Evolutionary conservation across 2,888 invertebrate species (phyloP).

Genomic region (Rapana venosa): DNA sequence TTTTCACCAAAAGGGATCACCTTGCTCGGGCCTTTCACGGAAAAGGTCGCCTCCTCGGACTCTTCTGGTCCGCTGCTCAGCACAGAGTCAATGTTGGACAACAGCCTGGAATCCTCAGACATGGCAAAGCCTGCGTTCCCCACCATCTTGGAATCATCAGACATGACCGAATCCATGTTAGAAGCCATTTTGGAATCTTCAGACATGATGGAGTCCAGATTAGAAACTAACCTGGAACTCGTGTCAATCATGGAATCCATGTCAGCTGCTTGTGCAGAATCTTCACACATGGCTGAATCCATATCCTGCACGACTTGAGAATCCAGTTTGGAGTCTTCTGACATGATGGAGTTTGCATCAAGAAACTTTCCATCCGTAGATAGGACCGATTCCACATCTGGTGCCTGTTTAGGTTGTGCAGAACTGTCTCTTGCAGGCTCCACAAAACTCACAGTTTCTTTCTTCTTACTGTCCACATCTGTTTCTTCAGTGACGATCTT

Average conservation of each 20-base stretch:
- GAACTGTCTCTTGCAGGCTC: not conserved
- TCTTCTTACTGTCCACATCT: not conserved
- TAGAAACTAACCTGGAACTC: not conserved
- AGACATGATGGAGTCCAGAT: not conserved
- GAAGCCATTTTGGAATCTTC: constrained; percentile 5
- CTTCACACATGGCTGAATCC: not conserved
- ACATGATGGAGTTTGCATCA: not conserved
- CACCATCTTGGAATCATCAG: constrained; percentile 8
- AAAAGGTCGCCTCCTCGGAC: not conserved
- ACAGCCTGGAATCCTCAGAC: constrained; percentile 4
- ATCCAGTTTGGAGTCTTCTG: constrained; percentile 3
- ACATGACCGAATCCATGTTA: constrained; percentile 20
- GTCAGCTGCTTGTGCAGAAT: not conserved
- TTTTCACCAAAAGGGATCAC: constrained; percentile 32
- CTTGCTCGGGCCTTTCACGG: constrained; percentile 9
- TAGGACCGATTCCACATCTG: no score
- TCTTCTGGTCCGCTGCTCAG: not conserved
- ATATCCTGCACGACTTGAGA: not conserved
- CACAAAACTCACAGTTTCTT: not conserved
- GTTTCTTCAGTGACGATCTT: not conserved
- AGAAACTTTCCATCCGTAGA: no score
- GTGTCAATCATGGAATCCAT: not conserved
- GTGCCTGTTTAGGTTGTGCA: not conserved
- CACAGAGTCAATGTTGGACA: constrained; percentile 18
- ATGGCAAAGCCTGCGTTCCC: not conserved